Evolutionary conservation across 1,140 invertebrate genomes (phyloP).

Genomic region (Trichonephila clavipes): DNA sequence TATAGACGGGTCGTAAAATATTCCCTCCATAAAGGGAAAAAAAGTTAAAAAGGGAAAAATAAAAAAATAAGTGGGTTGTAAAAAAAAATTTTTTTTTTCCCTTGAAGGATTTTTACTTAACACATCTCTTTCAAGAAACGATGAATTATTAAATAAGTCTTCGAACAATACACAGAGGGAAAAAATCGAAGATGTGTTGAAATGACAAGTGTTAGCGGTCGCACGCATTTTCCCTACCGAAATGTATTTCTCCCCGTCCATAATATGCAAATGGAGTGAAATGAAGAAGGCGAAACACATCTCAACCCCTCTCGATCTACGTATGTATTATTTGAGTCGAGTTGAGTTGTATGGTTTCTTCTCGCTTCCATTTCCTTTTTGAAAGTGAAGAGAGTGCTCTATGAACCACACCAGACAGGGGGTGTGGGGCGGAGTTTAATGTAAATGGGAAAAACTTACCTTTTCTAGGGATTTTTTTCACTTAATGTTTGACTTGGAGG

Average conservation of each 20-base stretch:
- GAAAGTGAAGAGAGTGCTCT: not conserved
- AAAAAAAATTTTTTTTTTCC: not conserved
- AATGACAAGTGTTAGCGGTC: conserved; percentile 4
- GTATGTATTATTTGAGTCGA: conserved; percentile 25
- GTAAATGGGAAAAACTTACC: not conserved
- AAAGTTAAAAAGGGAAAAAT: not conserved
- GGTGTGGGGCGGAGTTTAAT: not conserved
- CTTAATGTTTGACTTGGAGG: not conserved
- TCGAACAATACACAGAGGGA: not conserved
- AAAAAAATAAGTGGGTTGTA: not conserved
- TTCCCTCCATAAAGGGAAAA: not conserved
- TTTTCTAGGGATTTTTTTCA: not conserved
- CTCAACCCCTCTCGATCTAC: conserved; percentile 23
- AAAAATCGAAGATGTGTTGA: not conserved
- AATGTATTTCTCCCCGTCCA: conserved; percentile 5
- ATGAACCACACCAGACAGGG: not conserved
- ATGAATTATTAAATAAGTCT: conserved; percentile 39
- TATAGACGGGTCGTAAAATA: not conserved
- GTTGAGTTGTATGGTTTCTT: not conserved
- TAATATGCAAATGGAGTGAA: conserved; percentile 32
- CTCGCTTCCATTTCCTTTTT: conserved; percentile 8
- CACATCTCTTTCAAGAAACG: not conserved
- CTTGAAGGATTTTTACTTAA: not conserved
- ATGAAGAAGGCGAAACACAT: conserved; percentile 20
- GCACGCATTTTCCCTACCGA: not conserved